Base-by-base conservation (phyloP, 2,113 vertebrate genomes). In the Centrocercus urophasianus region DNA sequence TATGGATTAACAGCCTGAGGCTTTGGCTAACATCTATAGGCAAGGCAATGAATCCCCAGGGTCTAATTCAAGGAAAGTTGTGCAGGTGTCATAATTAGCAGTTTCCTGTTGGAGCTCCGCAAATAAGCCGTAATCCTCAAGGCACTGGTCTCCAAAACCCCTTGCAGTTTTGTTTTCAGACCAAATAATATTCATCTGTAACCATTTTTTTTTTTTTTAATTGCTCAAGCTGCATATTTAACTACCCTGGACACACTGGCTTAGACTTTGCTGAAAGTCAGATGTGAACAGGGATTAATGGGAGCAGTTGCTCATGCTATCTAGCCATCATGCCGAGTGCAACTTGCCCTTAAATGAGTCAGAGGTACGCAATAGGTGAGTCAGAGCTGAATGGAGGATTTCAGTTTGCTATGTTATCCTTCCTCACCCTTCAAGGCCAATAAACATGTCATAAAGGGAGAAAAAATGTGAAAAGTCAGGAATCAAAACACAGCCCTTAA, bases 71-170 rank as follows among this genome's bases (percentile, higher is more conserved):
- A 61, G 81, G 93, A 48, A 96, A 92, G 34, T 86, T 95, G 60
- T 80, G 90, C 96, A 97, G 95, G 97, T 98, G 96, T 97, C 84
- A 97, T 97, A 98, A 98, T 97, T 97, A 98, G 95, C 96, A 94
- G 95, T 95, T 98, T 98, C 96, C 97, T 97, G 96, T 86, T 74
- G 88, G 91, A 96, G 50, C 65, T 91, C 96, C 93, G 89, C 93
- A 96, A 96, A 96, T 95, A 96, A 97, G 84, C 96, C 94, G 52
- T 78, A 97, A 92, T 96, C 92, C 97, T 97, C 96, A 89, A 95
- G 96, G 97, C 93, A 81, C 87, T 91, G 24, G 57, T 95, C 95
- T 95, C 82, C 78, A 87, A 82, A 97, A 94, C 48, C 83, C 93
- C 95, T 92, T 86, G 88, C 89, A 94, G 95, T 64, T 97, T 97